Base-by-base conservation (phyloP, 2,888 invertebrate genomes). In the Pantelozetes paolii region DNA sequence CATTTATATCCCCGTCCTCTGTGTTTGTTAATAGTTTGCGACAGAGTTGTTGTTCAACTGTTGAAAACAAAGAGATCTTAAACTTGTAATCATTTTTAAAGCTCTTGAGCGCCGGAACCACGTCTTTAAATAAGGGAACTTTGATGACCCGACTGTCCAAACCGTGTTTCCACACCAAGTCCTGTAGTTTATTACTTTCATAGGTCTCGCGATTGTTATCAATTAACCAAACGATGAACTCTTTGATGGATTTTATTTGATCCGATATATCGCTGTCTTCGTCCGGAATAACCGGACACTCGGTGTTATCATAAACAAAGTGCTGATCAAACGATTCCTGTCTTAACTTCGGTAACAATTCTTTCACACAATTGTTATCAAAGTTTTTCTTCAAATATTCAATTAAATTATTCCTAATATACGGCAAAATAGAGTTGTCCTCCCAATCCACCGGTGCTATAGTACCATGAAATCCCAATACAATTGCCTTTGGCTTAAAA, bases 241-340 rank as follows among this genome's bases (percentile, higher is more conserved):
- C 59, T 26, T 6, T 18, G 2, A 59, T 18, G 15, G 59, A 28
- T 59, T 18, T 3, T 8, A 26, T 28, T 18, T 15, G 30, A 15
- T 42, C 45, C 11, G 6, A 1, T 18, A 15, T 2, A 1, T 59
- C 59, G 15, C 6, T 6, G 13, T 26, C 28, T 1, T 59, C 59
- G 6, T 28, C 28, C 26, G 6, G 15, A 2, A 59, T 26, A 28
- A 57, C 57, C 3, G 59, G 59, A 28, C 28, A 59, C 8, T 59
- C 59, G 5, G 1, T 11, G 13, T 59, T 59, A 5, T 59, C 59
- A 59, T 28, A 59, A 1, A 59, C 30, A 28, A 59, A 59, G 59
- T 59, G 59, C 28, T 59, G 59, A 59, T 59, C 59, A 28, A 59
- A 30, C 23, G 59, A 59, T 11, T 59, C 59, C 30, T 59, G 26